phyloP scores from a whole-genome alignment of 2,113 vertebrate genomes.

The Hippocampus comes region DNA sequence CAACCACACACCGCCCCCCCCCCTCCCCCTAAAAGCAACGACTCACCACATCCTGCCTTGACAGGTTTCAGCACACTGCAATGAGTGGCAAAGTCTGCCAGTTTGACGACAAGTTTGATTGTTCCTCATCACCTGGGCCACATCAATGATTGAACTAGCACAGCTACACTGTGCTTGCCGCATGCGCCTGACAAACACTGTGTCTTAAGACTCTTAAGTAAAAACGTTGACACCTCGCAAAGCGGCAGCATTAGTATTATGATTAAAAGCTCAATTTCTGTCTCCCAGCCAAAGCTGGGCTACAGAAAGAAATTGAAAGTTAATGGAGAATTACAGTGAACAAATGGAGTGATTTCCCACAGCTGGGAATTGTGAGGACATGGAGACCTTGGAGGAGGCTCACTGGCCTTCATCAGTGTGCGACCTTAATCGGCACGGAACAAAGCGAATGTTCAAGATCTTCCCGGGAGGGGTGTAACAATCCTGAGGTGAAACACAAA shows the following conservation, averaged over 20 bases:
- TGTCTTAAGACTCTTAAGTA: no score
- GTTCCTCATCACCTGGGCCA: neutral
- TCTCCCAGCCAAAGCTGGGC: slow-evolving; percentile 26
- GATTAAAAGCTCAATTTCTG: slow-evolving; percentile 15
- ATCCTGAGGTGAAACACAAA: slow-evolving; percentile 10
- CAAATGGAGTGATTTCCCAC: slow-evolving; percentile 27
- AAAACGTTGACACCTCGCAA: neutral
- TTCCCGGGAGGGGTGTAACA: slow-evolving; percentile 29
- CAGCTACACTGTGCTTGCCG: neutral
- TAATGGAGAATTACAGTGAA: slow-evolving; percentile 31
- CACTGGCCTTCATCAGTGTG: slow-evolving; percentile 32
- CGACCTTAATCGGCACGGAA: slow-evolving; percentile 62
- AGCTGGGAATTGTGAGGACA: slow-evolving; percentile 24
- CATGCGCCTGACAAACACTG: neutral
- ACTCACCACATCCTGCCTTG: slow-evolving; percentile 57
- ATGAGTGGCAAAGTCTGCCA: slow-evolving; percentile 4
- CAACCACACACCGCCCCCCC: neutral
- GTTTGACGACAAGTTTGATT: neutral
- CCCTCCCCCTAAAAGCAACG: no score
- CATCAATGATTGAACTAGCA: neutral
- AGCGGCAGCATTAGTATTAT: neutral
- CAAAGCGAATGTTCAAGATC: slow-evolving; percentile 55
- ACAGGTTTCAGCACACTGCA: slow-evolving; percentile 33
- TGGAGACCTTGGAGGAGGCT: slow-evolving; percentile 34
- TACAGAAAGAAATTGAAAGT: slow-evolving; percentile 14